Evolutionary conservation across 1,140 invertebrate species (phyloP).

Genomic region (Conopomorpha cramerella): DNA sequence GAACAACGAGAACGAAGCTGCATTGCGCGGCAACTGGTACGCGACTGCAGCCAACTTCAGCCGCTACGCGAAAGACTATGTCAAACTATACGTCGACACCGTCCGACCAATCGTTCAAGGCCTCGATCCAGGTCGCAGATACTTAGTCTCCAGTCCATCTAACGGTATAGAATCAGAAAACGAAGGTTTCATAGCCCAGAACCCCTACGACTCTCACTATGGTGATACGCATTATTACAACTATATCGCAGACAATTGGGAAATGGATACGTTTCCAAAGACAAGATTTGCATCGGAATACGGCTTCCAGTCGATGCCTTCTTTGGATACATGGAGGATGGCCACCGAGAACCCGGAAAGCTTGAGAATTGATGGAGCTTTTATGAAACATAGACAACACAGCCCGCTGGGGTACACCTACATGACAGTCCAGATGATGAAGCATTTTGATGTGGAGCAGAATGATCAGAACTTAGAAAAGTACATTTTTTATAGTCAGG

Average conservation of each 20-base stretch:
- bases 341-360: slow-evolving; percentile 63
- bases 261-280: slow-evolving; percentile 73
- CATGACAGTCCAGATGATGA: slow-evolving; percentile 63
- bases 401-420: slow-evolving; percentile 70
- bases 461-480: slow-evolving; percentile 53
- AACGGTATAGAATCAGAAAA: slow-evolving; percentile 81
- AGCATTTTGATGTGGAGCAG: slow-evolving; percentile 64
- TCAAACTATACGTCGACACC: slow-evolving; percentile 82
- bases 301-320: slow-evolving; percentile 90
- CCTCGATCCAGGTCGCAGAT: slow-evolving; percentile 69
- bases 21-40: slow-evolving; percentile 86
- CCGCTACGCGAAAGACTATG: slow-evolving; percentile 80
- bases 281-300: slow-evolving; percentile 94
- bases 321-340: slow-evolving; percentile 64
- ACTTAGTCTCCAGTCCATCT: slow-evolving; percentile 87
- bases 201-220: slow-evolving; percentile 80
- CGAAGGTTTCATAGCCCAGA: slow-evolving; percentile 75
- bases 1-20: slow-evolving; percentile 98
- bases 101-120: slow-evolving; percentile 70
- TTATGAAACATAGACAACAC: slow-evolving; percentile 78
- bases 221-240: slow-evolving; percentile 97
- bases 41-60: slow-evolving; percentile 62
- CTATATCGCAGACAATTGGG: slow-evolving; percentile 83
- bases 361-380: slow-evolving; percentile 63
- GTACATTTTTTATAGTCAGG: slow-evolving; percentile 77